Conservation (phyloP, 2,888 invertebrate genomes). For the Athalia rosae region DNA sequence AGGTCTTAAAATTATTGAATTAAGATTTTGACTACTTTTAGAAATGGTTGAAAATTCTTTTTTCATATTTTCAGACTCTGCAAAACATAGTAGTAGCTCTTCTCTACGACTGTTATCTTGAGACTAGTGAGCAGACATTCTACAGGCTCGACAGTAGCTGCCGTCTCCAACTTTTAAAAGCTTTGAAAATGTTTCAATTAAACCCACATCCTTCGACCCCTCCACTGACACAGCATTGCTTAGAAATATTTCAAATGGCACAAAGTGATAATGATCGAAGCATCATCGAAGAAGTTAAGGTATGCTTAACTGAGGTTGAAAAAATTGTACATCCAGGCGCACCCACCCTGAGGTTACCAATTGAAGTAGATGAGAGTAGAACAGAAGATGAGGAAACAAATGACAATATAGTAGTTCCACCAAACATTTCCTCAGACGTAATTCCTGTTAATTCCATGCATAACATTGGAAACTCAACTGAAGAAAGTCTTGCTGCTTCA, state of each 20-base stretch:
- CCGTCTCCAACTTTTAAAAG: constrained; percentile 62
- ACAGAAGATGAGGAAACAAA: constrained; percentile 2
- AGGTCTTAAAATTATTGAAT: not conserved
- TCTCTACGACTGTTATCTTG: constrained; percentile 63
- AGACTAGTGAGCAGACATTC: constrained; percentile 53
- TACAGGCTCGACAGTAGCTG: constrained; percentile 58
- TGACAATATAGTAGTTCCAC: not conserved
- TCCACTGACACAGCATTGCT: constrained; percentile 63
- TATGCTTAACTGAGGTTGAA: constrained; percentile 60
- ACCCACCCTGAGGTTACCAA: constrained; percentile 59
- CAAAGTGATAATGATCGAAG: constrained; percentile 57
- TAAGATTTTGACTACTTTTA: no score
- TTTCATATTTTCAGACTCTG: constrained; percentile 55
- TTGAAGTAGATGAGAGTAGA: constrained; percentile 34
- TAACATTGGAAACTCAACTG: not conserved
- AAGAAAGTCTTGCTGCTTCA: not conserved
- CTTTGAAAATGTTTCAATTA: constrained; percentile 61
- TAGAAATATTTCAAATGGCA: constrained; percentile 65
- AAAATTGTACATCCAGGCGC: constrained; percentile 66
- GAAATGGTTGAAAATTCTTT: not conserved
- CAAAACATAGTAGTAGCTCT: constrained; percentile 58
- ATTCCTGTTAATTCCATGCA: not conserved
- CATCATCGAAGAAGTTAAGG: constrained; percentile 61
- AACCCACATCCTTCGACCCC: constrained; percentile 61
- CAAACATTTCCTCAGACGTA: not conserved